A percentile compares a stretch with the other conserved stretches of the same genome.
Conservation (phyloP, 2,797 vertebrate species). For the Pipistrellus pygmaeus region DNA sequence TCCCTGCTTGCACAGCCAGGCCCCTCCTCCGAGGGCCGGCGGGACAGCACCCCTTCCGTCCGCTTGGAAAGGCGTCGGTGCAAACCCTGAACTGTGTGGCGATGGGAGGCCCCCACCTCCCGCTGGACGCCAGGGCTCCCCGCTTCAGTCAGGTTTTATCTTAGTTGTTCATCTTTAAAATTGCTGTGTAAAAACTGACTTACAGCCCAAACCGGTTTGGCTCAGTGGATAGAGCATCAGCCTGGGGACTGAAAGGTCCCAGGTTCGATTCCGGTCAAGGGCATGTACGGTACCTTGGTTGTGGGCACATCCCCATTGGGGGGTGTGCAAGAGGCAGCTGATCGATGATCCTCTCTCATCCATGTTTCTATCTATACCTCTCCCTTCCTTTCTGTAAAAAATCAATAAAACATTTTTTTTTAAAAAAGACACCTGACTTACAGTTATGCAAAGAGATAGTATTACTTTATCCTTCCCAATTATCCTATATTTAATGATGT, state of each 20-base stretch:
- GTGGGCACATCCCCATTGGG: no score
- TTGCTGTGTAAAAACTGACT: background rate
- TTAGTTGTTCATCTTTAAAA: slow-evolving; percentile 41
- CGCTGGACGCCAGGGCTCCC: background rate
- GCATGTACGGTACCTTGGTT: no score
- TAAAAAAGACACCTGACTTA: background rate
- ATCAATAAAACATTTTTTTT: no score
- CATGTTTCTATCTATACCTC: no score
- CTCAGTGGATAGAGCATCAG: no score
- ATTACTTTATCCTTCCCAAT: background rate
- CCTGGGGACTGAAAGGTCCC: no score
- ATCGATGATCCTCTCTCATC: no score
- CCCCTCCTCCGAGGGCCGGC: background rate
- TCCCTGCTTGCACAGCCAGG: background rate
- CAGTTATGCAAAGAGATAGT: background rate
- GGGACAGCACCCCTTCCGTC: background rate
- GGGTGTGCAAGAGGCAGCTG: no score
- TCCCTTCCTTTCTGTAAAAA: no score
- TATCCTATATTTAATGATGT: background rate
- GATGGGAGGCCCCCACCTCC: background rate
- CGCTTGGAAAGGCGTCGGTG: background rate
- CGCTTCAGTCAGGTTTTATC: slow-evolving; percentile 13
- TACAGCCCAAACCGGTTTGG: background rate
- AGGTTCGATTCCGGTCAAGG: no score
- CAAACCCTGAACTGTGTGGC: rapidly evolving